phyloP scores from a whole-genome alignment of 2,888 invertebrate genomes.

The Dasypogon diadema region DNA sequence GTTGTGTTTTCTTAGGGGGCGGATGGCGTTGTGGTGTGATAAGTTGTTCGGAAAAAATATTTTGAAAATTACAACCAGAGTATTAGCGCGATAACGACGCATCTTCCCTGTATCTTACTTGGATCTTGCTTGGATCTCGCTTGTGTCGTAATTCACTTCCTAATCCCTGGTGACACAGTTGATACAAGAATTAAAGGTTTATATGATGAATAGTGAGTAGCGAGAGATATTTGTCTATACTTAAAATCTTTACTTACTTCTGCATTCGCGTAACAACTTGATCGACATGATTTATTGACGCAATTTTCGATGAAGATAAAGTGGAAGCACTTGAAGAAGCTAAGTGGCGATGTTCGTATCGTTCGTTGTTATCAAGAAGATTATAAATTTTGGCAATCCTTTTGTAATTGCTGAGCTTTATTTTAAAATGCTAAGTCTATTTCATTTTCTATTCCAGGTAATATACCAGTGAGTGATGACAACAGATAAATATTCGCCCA shows the following conservation, averaged over 20 bases:
- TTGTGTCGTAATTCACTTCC: neutral
- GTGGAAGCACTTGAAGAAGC: neutral
- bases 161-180: neutral
- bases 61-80: too few species aligned
- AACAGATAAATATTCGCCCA: constrained; percentile 7
- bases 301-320: neutral
- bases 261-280: neutral
- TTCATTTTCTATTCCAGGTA: too few species aligned
- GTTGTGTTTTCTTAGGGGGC: too few species aligned
- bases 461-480: neutral
- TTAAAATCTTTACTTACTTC: neutral
- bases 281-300: neutral
- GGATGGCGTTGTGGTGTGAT: too few species aligned
- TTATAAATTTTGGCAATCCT: too few species aligned
- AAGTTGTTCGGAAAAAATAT: too few species aligned
- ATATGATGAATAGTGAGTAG: neutral
- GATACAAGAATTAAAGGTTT: neutral
- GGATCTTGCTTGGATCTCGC: neutral
- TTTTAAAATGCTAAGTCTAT: too few species aligned
- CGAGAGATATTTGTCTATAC: too few species aligned
- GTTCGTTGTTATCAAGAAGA: too few species aligned
- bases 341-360: too few species aligned
- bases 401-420: neutral
- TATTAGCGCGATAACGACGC: too few species aligned
- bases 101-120: too few species aligned